A percentile compares a stretch with the other conserved stretches of the same genome.
Evolutionary conservation across 2,113 vertebrate species (phyloP).

Genomic region (Daboia siamensis): DNA sequence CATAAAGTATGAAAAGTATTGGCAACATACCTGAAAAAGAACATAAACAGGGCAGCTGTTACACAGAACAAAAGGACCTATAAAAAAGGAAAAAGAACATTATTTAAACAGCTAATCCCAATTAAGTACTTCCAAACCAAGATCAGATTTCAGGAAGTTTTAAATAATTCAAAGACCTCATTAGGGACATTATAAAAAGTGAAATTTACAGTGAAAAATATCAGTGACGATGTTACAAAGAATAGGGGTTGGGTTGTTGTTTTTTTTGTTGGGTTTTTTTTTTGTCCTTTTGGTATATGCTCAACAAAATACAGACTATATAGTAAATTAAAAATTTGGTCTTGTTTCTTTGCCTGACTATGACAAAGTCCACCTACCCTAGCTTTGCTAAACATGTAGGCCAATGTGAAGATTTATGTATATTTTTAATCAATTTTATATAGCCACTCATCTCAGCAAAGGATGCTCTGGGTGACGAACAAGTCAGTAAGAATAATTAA

Average conservation of each 20-base stretch:
- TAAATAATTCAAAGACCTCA: not conserved
- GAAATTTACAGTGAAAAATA: not conserved
- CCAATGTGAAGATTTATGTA: not conserved
- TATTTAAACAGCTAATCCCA: slow-evolving; percentile 32
- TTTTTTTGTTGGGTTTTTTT: too few relatives aligned
- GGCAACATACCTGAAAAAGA: slow-evolving; percentile 83
- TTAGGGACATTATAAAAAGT: not conserved
- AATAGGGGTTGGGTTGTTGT: not conserved
- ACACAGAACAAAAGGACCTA: slow-evolving; percentile 85
- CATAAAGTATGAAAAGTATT: slow-evolving; percentile 1
- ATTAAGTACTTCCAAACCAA: not conserved
- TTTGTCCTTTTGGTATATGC: not conserved
- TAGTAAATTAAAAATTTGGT: not conserved
- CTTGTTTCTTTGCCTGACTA: not conserved
- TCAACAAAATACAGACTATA: not conserved
- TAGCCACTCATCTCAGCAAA: too few relatives aligned
- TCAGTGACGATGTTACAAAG: not conserved
- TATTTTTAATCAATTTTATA: too few relatives aligned
- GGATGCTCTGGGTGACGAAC: too few relatives aligned
- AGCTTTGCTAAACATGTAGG: not conserved
- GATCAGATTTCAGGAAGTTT: not conserved
- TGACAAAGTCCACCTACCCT: not conserved
- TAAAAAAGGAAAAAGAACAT: slow-evolving; percentile 56
- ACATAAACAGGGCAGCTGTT: slow-evolving; percentile 84
- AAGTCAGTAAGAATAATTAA: too few relatives aligned